These are phyloP conservation scores for Chironex yamaguchii DNA, from an alignment of 30 jellyfish, hydroid and myxozoan species.

Conservation along the genomic window DNA sequence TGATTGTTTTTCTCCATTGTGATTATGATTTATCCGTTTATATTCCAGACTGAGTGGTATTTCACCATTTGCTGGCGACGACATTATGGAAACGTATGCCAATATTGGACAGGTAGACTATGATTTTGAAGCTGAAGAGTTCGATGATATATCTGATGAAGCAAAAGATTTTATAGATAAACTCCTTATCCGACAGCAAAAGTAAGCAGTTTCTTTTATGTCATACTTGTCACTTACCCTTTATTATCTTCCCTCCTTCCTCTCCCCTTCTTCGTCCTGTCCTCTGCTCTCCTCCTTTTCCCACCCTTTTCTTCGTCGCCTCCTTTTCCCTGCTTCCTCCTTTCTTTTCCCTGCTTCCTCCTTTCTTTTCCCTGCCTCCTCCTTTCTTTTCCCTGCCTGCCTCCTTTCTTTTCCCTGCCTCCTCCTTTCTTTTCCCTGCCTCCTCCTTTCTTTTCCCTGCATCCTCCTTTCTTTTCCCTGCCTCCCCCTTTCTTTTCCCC, in stretches of 20 bases:
- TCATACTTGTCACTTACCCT: no score
- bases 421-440: neutral
- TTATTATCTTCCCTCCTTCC: no score
- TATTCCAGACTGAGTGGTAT: constrained; percentile 90
- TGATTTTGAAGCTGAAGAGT: constrained; percentile 98
- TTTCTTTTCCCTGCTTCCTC: neutral
- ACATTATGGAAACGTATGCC: constrained; percentile 96
- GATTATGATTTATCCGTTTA: no score
- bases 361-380: neutral
- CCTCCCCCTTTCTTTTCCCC: neutral
- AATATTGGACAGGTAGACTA: constrained; percentile 94
- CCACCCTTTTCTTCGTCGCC: neutral
- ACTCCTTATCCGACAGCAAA: constrained; percentile 78
- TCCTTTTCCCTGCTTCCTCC: neutral
- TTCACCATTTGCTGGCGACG: constrained; percentile 99
- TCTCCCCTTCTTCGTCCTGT: no score
- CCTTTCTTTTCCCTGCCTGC: neutral
- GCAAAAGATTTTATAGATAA: constrained; percentile 95
- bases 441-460: neutral
- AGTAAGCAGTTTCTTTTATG: constrained; percentile 84
- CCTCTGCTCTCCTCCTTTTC: neutral
- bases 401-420: neutral
- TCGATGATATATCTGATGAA: constrained; percentile 93
- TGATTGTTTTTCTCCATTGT: no score
- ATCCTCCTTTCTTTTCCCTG: neutral